A percentile compares a stretch with the other conserved stretches of the same genome.
Conservation (phyloP, 2,113 vertebrate genomes). For the Atlantisia rogersi region DNA sequence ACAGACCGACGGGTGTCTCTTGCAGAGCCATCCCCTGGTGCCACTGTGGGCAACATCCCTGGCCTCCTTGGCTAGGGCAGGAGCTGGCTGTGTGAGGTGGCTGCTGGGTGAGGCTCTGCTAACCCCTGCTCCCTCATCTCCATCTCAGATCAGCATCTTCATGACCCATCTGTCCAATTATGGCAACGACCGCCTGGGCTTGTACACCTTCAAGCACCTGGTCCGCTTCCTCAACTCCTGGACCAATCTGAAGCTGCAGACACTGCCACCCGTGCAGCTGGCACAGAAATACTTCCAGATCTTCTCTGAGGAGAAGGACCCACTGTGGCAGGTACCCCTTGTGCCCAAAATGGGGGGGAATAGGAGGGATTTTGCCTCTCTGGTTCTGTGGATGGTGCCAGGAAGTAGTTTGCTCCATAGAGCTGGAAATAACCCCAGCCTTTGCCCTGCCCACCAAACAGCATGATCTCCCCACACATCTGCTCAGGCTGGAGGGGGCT, state of each 20-base stretch:
- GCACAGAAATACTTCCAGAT: constrained; percentile 98
- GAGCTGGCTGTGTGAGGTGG: background rate
- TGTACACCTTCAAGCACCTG: constrained; percentile 96
- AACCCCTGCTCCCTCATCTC: background rate
- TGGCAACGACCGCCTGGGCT: constrained; percentile 93
- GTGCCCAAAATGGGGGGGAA: background rate
- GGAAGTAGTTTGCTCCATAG: background rate
- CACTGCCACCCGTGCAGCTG: constrained; percentile 89
- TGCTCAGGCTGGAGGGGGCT: background rate
- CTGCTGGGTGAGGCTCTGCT: background rate
- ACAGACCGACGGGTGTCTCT: background rate
- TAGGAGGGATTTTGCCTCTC: background rate
- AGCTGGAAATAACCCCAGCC: background rate
- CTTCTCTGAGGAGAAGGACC: constrained; percentile 95
- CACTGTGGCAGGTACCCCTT: constrained; percentile 90
- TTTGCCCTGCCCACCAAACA: background rate
- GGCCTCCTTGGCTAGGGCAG: rapidly evolving
- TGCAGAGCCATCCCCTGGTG: background rate
- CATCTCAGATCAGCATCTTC: constrained; percentile 93
- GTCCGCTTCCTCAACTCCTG: constrained; percentile 91
- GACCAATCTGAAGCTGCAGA: constrained; percentile 96
- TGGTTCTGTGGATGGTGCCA: background rate
- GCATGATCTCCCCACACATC: rapidly evolving
- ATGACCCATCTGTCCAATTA: constrained; percentile 99
- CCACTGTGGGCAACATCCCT: background rate